A percentile compares a stretch with the other conserved stretches of the same genome.
phyloP scores from a whole-genome alignment of 1,140 invertebrate species.

The Leptoteleia sp. region DNA sequence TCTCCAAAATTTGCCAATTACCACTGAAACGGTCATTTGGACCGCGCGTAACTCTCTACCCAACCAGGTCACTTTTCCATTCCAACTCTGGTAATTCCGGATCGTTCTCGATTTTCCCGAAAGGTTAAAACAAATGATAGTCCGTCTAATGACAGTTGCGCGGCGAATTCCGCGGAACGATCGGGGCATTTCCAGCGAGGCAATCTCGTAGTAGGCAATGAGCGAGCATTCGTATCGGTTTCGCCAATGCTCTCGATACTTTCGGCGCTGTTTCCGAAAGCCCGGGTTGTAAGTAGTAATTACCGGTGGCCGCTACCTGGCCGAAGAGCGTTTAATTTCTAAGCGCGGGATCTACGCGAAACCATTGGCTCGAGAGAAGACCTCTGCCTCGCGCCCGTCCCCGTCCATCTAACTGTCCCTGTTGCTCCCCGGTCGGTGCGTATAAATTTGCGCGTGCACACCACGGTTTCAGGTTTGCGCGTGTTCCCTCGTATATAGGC shows the following conservation, averaged over 20 bases:
- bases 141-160: too few species aligned
- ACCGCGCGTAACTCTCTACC: neutral
- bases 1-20: conserved; percentile 6
- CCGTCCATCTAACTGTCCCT: conserved; percentile 20
- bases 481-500: conserved; percentile 43
- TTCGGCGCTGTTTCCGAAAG: conserved; percentile 72
- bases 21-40: neutral
- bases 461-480: conserved; percentile 48
- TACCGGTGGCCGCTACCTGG: conserved; percentile 81
- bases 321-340: conserved; percentile 79
- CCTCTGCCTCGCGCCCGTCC: neutral
- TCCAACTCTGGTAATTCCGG: conserved; percentile 13
- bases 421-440: conserved; percentile 41
- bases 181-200: neutral
- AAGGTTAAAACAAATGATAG: conserved; percentile 58
- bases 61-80: conserved; percentile 4
- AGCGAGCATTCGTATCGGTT: conserved; percentile 64
- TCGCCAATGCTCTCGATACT: conserved; percentile 67
- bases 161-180: too few species aligned
- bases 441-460: conserved; percentile 63
- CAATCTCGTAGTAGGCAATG: conserved; percentile 17
- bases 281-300: conserved; percentile 78
- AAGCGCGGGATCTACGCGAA: conserved; percentile 34
- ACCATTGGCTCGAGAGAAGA: neutral
- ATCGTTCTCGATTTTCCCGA: conserved; percentile 24